Conservation (phyloP, 1,140 invertebrate genomes). For the Ganaspis sp. region DNA sequence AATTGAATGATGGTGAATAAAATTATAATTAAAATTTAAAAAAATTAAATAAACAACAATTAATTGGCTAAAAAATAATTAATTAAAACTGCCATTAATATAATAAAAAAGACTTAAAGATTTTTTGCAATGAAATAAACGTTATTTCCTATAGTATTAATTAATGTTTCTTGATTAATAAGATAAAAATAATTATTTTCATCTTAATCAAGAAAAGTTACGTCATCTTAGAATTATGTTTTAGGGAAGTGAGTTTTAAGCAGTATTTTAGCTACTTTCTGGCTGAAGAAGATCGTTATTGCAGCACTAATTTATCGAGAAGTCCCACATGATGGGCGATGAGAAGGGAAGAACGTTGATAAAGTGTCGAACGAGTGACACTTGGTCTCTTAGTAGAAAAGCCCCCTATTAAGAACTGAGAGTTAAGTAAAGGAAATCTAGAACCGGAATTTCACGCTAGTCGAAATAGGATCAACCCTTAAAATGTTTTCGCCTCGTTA, state of each 20-base stretch:
- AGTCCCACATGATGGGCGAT: not conserved
- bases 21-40: no score
- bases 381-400: conserved; percentile 15
- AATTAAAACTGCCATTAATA: no score
- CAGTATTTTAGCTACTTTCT: not conserved
- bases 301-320: not conserved
- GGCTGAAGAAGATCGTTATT: not conserved
- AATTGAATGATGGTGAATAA: no score
- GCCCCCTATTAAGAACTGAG: conserved; percentile 35
- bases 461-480: conserved; percentile 56
- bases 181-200: not conserved
- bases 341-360: not conserved
- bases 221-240: not conserved
- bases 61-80: no score
- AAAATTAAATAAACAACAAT: no score
- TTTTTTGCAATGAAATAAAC: no score
- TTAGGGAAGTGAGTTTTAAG: not conserved
- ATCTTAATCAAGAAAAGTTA: no score
- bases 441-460: conserved; percentile 34
- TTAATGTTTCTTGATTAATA: not conserved
- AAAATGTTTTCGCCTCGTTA: no score
- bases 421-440: conserved; percentile 49
- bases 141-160: no score
- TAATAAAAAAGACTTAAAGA: no score
- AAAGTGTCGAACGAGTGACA: not conserved